Evolutionary conservation across 2,113 vertebrate genomes (phyloP), one percentile per base, ranked within the genome.

Genomic region (Columba janthina): DNA sequence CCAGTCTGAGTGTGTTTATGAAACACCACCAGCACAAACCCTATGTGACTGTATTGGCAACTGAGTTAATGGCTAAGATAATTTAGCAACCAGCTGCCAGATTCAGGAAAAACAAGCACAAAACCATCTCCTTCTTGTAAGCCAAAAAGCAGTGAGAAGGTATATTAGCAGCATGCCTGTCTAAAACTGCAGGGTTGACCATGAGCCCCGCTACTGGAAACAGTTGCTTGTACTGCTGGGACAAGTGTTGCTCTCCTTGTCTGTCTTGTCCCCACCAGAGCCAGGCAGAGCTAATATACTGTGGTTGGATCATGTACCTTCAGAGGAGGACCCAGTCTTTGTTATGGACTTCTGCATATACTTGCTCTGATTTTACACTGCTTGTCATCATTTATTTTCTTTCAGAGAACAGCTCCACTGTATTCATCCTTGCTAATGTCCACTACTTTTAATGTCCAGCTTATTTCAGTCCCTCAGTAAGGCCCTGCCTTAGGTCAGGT

Each of bases 151-250:
- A 84, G 3, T 8, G 21, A 77, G 38, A 90, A 54, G 4, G 8
- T 69, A 26, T 12, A 31, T 44, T 57, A 77, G 11, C 25, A 50
- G 25, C 22, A 38, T 10, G 12, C 4, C n/a, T 62, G 5, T 88
- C 71, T 44, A 56, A 65, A 92, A 66, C 31, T 28, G 10, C 31
- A 51, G 28, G 11, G 10, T 48, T 21, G 51, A 24, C 50, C 0
- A 0, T 19, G 54, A 65, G 15, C 13, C 57, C 5, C 2, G 0
- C 67, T 56, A 65, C 0, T 1, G 56, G 38, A 12, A 82, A 9
- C 1, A 16, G 13, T 40, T 85, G 40, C n/a, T n/a, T 9, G 6
- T 40, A 5, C 64, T 58, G 6, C 64, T 57, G 32, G n/a, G 62
- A 57, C 75, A 36, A 28, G 7, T n/a, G n/a, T 7, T 84, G 32